phyloP scores from a whole-genome alignment of 2,113 vertebrate species.

The Pavo muticus region DNA sequence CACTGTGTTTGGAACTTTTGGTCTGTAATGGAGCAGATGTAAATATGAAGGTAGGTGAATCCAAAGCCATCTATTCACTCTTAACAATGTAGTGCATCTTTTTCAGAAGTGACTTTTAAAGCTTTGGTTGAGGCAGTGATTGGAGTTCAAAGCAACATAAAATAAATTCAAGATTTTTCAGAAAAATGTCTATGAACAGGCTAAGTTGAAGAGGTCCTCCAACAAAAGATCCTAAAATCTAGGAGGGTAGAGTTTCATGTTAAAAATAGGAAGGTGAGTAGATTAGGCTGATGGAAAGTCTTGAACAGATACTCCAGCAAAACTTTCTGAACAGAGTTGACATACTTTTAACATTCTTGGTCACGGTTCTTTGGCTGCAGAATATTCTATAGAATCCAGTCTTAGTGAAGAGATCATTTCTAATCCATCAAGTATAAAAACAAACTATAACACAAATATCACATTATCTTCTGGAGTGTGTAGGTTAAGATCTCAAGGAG shows the following conservation, averaged over 20 bases:
- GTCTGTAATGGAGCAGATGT: constrained; percentile 94
- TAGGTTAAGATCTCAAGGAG: not conserved
- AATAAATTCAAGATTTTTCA: not conserved
- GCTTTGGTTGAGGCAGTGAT: rapidly evolving
- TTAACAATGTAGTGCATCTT: not conserved
- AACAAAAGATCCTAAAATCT: not conserved
- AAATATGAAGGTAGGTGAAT: constrained; percentile 90
- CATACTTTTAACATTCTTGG: not conserved
- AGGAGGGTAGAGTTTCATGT: not conserved
- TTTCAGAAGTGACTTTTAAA: not conserved
- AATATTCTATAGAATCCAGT: not conserved
- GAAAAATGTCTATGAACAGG: not conserved
- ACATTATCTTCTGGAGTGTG: not conserved
- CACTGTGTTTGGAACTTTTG: constrained; percentile 95
- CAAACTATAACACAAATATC: not conserved
- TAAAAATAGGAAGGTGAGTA: not conserved
- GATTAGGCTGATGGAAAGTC: not conserved
- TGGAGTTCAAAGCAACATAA: not conserved
- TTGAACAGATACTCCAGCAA: not conserved
- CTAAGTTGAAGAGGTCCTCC: not conserved
- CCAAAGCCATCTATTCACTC: not conserved
- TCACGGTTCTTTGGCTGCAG: not conserved
- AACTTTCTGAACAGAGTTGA: not conserved
- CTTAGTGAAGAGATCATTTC: not conserved
- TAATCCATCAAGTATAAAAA: not conserved